Evolutionary conservation across 2,888 invertebrate genomes (phyloP), one percentile per base, ranked within the genome.

Genomic region (Drosophila mulleri): DNA sequence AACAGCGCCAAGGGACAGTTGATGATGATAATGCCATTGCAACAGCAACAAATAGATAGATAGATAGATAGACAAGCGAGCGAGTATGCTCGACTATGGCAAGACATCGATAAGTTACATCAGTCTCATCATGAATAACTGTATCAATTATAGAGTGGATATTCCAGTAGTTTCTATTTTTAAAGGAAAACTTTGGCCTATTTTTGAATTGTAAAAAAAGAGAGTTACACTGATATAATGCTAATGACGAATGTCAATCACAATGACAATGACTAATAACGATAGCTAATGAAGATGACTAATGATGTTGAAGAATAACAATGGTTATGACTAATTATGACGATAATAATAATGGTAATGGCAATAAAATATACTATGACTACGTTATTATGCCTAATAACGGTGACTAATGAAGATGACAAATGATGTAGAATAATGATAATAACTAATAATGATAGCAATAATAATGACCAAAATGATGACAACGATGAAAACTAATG

Each of bases 1-100:
- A 66, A 60, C 72, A 61, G 56, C 41, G 59, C 63, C 60, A 74
- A 67, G 60, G 63, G 48, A 69, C 59, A 78, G 65, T 64, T 73
- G 59, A 59, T 67, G 58, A 80, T 77, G 80, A 75, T 71, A 80
- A 80, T 77, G 57, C 60, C 60, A 72, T 48, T 65, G 70, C 64
- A 73, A 29, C 14, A 29, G 35, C 47, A 44, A 44, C 58, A 61
- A 54, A 23, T 45, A 45, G 37, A 50, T 12, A 29, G 29, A 29
- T 8, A 29, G 29, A 29, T 8, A 29, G 29, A 29, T 8, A 29
- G n/a, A 45, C 23, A n/a, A 35, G 26, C 39, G 23, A 18, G 2
- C n/a, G 41, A 2, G 54, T 11, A n/a, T 26, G 16, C 39, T 14
- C 18, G 53, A 50, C 47, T 35, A 26, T 18, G 32, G 11, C 7